phyloP scores from a whole-genome alignment of 2,888 invertebrate species.

The Acrobasis repandana region DNA sequence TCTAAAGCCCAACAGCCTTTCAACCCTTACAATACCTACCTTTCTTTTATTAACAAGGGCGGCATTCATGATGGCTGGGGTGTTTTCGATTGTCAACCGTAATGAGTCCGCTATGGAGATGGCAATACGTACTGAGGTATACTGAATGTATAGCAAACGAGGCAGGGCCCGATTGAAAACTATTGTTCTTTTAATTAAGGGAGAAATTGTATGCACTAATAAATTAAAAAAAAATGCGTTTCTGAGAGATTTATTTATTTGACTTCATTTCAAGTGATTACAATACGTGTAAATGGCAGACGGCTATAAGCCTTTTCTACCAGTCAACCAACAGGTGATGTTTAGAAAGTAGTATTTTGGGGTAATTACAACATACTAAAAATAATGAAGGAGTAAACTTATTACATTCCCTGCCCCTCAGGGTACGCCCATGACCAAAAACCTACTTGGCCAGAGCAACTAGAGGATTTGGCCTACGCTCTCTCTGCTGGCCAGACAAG shows the following conservation, averaged over 20 bases:
- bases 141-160: not conserved
- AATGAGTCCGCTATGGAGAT: slow-evolving; percentile 11
- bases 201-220: not conserved
- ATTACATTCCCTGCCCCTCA: no score
- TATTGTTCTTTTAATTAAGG: not conserved
- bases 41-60: slow-evolving; percentile 20
- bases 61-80: slow-evolving; percentile 3
- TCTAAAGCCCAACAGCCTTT: not conserved
- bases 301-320: no score
- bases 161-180: not conserved
- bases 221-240: not conserved
- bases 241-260: not conserved
- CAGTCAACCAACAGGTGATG: no score
- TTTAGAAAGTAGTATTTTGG: no score
- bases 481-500: no score
- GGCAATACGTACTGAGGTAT: not conserved
- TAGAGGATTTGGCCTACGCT: no score
- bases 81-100: slow-evolving; percentile 20
- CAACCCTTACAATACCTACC: not conserved
- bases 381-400: no score
- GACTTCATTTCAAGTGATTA: no score
- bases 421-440: no score
- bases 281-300: no score
- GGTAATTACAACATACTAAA: no score
- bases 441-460: no score